Evolutionary conservation across 2,888 invertebrate genomes (phyloP), one percentile per base, ranked within the genome.

Genomic region (Ephialtes manifestator): DNA sequence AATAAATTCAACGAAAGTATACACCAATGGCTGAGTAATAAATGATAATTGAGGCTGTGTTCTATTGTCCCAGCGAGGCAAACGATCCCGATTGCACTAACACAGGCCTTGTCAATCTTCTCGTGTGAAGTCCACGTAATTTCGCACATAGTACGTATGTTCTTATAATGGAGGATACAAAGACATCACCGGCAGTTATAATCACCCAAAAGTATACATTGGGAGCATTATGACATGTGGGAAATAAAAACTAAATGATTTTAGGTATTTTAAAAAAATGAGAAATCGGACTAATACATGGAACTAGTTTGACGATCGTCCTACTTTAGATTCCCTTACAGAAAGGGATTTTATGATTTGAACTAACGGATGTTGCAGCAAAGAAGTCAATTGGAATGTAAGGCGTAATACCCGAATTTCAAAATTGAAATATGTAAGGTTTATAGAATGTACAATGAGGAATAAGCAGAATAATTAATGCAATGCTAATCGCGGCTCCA

Each of bases 81-180:
- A 24, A 15, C 20, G 35, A 18, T 46, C 3, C 20, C 46, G 18
- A 15, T 67, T 24, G 46, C 24, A 15, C 65, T 65, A 20, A 35
- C 65, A 13, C 13, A 46, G 20, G 67, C 67, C 20, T 67, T 20
- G 20, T 67, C 67, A 20, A 24, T 43, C 20, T 67, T 67, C 46
- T 67, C 67, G 43, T 67, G 67, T 46, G 67, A 67, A 46, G 67
- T 24, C 4, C 15, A 24, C 20, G 46, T 24, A 20, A 67, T 67
- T 20, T 46, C 20, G 20, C 20, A 67, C 13, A 24, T 46, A 24
- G 15, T 20, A 18, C 5, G 39, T 39, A 10, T 39, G 39, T 39
- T 39, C 39, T 35, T 39, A 65, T 65, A 31, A 39, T 5, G 18
- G 39, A 18, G 18, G 39, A 35, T n/a, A 39, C 39, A 18, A 18